Conservation (phyloP, 2,113 vertebrate genomes). For the Henicopernis longicauda region DNA sequence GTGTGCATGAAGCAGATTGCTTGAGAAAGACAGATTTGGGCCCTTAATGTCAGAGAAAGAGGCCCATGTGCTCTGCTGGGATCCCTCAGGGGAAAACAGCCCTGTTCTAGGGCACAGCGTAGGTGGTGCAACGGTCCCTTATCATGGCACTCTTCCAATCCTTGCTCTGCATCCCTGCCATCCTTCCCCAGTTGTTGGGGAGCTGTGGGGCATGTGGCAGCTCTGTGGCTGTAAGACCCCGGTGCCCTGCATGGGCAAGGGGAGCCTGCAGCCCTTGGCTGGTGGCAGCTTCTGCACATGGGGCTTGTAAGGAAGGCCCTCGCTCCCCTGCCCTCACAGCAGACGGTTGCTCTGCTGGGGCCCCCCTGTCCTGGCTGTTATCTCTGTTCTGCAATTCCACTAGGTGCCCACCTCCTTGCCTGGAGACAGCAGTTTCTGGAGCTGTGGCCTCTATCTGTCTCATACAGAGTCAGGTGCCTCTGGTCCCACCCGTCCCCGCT, state of each 20-base stretch:
- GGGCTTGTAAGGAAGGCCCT: neutral
- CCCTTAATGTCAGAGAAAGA: no score
- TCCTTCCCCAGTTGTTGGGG: neutral
- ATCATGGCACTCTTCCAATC: rapidly evolving
- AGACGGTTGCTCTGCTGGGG: rapidly evolving
- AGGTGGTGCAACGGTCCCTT: neutral
- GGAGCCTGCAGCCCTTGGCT: neutral
- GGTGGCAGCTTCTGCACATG: neutral
- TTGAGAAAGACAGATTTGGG: neutral
- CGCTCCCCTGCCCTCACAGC: neutral
- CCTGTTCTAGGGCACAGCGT: rapidly evolving
- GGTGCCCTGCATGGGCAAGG: neutral
- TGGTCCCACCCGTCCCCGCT: neutral
- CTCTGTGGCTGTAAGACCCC: neutral
- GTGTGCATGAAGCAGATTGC: neutral
- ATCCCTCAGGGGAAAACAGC: neutral
- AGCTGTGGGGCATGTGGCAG: rapidly evolving
- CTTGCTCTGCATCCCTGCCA: neutral
- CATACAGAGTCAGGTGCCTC: neutral
- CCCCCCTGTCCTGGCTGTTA: neutral
- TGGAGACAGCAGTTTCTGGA: rapidly evolving
- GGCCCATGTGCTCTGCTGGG: rapidly evolving
- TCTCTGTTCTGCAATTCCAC: neutral
- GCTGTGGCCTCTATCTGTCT: slow-evolving; percentile 5
- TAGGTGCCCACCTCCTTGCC: neutral